Conservation (phyloP, 2,797 vertebrate genomes). For the Oreortyx pictus region DNA sequence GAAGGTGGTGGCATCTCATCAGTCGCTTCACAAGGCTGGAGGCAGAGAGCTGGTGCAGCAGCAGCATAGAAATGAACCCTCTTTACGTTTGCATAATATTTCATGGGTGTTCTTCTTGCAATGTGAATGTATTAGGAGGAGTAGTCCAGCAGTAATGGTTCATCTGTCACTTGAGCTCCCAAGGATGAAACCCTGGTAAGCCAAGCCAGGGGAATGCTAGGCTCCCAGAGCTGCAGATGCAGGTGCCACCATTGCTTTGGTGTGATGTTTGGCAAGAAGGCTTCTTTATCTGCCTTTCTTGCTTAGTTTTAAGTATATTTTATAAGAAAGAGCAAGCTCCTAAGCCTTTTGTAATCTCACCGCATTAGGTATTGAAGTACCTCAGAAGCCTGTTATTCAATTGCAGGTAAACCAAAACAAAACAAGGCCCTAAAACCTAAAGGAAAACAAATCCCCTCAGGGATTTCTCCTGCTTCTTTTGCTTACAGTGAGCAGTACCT, state of each 20-base stretch:
- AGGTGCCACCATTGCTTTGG: rapidly evolving
- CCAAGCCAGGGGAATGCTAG: neutral
- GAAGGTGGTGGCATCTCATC: rapidly evolving
- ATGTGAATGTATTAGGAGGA: neutral
- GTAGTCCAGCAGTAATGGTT: neutral
- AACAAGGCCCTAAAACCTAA: neutral
- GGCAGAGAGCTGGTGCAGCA: neutral
- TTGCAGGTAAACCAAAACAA: neutral
- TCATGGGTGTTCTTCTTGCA: neutral
- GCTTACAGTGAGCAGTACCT: neutral
- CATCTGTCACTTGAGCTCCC: neutral
- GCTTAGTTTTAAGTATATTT: conserved; percentile 21
- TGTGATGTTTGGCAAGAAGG: neutral
- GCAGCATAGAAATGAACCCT: neutral
- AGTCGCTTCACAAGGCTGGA: neutral
- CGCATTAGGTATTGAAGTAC: neutral
- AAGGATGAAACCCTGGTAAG: neutral
- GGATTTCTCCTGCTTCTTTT: neutral
- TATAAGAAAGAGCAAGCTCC: neutral
- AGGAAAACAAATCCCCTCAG: neutral
- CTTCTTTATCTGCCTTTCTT: conserved; percentile 5
- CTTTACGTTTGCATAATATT: rapidly evolving
- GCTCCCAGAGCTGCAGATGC: neutral
- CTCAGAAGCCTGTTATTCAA: neutral
- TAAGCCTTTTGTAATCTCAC: conserved; percentile 6